Conservation (phyloP, 2,113 vertebrate species). For the Salvelinus namaycush region DNA sequence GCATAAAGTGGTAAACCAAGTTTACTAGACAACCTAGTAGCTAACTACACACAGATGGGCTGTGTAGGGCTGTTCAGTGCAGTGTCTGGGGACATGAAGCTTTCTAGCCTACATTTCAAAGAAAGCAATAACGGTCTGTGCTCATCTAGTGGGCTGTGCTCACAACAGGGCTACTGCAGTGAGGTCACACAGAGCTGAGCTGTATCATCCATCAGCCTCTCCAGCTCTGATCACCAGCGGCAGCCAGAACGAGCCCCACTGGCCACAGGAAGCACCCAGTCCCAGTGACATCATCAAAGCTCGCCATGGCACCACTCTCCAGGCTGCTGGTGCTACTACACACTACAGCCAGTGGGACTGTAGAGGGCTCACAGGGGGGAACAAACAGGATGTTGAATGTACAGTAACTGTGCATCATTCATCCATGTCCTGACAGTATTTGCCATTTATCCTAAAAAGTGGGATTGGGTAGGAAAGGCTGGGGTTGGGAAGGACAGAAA, state of each 20-base stretch:
- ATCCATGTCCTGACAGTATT: no score
- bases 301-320: neutral
- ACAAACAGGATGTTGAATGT: neutral
- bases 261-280: constrained; percentile 38
- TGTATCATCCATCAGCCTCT: constrained; percentile 17
- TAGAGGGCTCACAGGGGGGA: no score
- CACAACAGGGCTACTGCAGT: neutral
- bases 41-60: constrained; percentile 9
- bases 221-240: constrained; percentile 39
- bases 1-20: neutral
- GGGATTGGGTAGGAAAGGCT: no score
- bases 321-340: no score
- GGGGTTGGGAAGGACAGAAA: neutral
- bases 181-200: constrained; percentile 20
- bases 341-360: neutral
- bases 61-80: neutral
- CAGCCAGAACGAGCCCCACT: constrained; percentile 19
- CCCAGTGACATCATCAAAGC: constrained; percentile 33
- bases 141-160: neutral
- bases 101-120: neutral
- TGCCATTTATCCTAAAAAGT: no score
- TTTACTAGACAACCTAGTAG: no score
- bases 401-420: no score
- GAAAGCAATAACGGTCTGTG: no score
- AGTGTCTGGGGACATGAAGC: neutral